Base-by-base conservation (phyloP, 1,140 invertebrate genomes). In the Heliconius melpomene region DNA sequence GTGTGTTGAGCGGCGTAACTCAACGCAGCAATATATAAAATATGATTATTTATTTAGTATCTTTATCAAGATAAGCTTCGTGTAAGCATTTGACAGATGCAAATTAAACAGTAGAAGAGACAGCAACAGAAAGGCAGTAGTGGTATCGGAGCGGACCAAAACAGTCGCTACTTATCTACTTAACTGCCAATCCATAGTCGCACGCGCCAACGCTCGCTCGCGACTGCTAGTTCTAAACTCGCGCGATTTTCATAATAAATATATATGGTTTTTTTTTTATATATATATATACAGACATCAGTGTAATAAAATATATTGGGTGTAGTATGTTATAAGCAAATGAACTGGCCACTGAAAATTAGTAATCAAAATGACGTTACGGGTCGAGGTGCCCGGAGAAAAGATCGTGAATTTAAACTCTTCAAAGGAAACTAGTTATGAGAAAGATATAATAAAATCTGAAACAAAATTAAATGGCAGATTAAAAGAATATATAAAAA, bases 331-430 rank as follows among this genome's bases (percentile, higher is more conserved):
- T 87, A 86, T 85, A 88, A 91, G 88, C 89, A 88, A 92, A 92
- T 91, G 89, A 89, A 90, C 88, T 78, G 74, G 87, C 87, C 75
- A 84, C 83, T 88, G 84, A 74, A 80, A 78, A 83, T 79, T 74
- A 57, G 79, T 85, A 85, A 78, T 86, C 87, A 94, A 92, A 87
- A 94, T 94, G 93, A 94, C 91, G 86, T 89, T 93, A 79, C 91
- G 92, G 90, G 91, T 94, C 86, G 93, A 93, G 85, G 91, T 91
- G 85, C 90, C 89, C 89, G 90, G 88, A 79, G 92, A 93, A 83
- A 93, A 94, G 80, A 85, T 91, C 75, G 86, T 89, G 76, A 91
- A 81, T 82, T 85, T 91, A 81, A 91, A 93, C 84, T 82, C 89
- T 79, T 91, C 89, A 87, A 93, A 91, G 84, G 91, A 89, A 85